A percentile compares a stretch with the other conserved stretches of the same genome.
Conservation (phyloP, 2,797 vertebrate species). For the Alauda arvensis region DNA sequence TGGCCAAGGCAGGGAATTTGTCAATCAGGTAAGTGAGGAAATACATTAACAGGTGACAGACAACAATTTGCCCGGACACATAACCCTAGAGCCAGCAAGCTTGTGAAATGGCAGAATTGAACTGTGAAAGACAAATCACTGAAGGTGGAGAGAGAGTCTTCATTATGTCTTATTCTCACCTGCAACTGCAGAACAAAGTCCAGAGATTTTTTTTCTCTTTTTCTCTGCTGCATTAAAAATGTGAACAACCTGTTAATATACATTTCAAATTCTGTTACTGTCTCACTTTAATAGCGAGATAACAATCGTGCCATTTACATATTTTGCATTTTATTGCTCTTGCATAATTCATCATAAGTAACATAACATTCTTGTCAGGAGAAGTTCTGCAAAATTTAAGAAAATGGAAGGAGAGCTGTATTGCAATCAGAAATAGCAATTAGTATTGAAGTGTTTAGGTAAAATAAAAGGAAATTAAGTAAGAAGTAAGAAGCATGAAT, state of each 20-base stretch:
- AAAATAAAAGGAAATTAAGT: conserved; percentile 18
- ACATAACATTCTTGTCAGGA: conserved; percentile 20
- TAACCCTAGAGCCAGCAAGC: conserved; percentile 29
- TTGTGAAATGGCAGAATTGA: conserved; percentile 64
- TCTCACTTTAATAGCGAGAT: conserved; percentile 28
- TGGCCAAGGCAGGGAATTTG: conserved; percentile 42
- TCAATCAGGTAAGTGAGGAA: conserved; percentile 64
- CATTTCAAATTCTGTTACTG: conserved; percentile 41
- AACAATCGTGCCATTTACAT: conserved; percentile 42
- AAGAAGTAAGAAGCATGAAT: not conserved
- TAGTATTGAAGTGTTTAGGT: not conserved
- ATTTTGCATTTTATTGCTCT: conserved; percentile 55
- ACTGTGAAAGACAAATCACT: conserved; percentile 55
- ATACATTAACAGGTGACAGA: conserved; percentile 65
- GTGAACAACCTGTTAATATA: conserved; percentile 29
- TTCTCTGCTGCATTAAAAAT: not conserved
- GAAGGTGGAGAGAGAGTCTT: not conserved
- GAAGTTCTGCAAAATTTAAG: conserved; percentile 28
- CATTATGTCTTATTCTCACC: not conserved
- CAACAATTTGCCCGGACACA: conserved; percentile 58
- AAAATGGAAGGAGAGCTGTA: conserved; percentile 13
- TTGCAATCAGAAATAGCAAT: conserved; percentile 10
- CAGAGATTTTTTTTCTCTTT: not conserved
- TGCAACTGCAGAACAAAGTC: not conserved
- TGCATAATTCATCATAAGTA: conserved; percentile 55